Conservation (phyloP, 2,888 invertebrate genomes). For the Temnothorax rugatulus region DNA sequence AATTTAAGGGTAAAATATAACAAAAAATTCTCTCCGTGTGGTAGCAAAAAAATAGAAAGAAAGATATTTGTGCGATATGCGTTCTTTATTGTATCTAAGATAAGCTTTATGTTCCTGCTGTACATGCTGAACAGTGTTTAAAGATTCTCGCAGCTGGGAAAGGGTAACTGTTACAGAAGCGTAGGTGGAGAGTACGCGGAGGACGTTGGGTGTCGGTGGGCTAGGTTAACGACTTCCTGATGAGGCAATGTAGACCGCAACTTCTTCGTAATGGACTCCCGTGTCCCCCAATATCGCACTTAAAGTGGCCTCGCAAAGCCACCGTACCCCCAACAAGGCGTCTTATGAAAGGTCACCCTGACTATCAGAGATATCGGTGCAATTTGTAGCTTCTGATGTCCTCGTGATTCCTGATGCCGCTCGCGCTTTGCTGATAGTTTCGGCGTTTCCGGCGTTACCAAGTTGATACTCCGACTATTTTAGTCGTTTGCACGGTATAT, state of each 20-base stretch:
- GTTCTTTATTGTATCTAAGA: constrained; percentile 1
- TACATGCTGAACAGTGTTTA: constrained; percentile 18
- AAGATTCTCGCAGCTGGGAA: constrained; percentile 46
- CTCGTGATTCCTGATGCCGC: constrained; percentile 37
- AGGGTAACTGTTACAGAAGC: constrained; percentile 63
- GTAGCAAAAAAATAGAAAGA: not conserved
- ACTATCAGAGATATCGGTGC: constrained; percentile 73
- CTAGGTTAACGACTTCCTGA: constrained; percentile 85
- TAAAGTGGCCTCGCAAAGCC: constrained; percentile 73
- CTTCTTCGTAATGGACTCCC: constrained; percentile 82
- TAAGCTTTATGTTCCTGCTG: constrained; percentile 8
- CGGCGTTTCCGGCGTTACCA: constrained; percentile 31
- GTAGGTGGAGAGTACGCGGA: constrained; percentile 57
- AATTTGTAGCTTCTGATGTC: constrained; percentile 65
- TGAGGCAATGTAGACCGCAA: constrained; percentile 82
- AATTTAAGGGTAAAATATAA: too few relatives aligned
- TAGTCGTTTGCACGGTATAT: not conserved
- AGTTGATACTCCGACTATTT: constrained; percentile 28
- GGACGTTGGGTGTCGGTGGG: constrained; percentile 73
- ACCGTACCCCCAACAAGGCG: constrained; percentile 53
- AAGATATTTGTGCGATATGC: not conserved
- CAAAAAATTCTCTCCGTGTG: too few relatives aligned
- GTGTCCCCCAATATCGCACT: constrained; percentile 74
- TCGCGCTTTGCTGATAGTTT: constrained; percentile 27
- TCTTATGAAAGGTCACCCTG: constrained; percentile 62